These are phyloP conservation scores for Himalopsyche tibetana DNA, from an alignment of 2,888 invertebrate genomes.

Conservation along the genomic window DNA sequence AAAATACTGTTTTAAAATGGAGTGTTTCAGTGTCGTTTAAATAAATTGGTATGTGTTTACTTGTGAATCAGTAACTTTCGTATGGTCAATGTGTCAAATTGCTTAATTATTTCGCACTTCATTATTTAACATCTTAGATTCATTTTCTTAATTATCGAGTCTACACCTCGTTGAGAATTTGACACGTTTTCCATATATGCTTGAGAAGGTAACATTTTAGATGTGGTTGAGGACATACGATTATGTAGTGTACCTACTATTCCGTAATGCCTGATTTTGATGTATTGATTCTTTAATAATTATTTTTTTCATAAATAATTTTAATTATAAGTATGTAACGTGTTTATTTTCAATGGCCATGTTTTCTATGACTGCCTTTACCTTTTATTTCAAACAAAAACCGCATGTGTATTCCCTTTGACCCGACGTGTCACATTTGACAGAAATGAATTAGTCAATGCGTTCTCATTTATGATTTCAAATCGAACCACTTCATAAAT, in stretches of 20 bases:
- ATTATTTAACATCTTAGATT: neutral
- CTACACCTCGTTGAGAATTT: neutral
- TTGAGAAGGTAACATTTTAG: conserved; percentile 37
- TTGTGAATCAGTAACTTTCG: conserved; percentile 8
- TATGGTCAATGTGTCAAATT: neutral
- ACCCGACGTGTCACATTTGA: too few species aligned
- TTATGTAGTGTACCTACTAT: neutral
- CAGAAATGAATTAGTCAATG: too few species aligned
- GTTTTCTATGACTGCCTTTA: conserved; percentile 11
- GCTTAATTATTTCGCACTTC: neutral
- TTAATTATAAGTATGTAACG: conserved; percentile 16
- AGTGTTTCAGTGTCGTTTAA: conserved; percentile 43
- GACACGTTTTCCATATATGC: neutral
- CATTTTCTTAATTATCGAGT: neutral
- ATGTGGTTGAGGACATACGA: conserved; percentile 23
- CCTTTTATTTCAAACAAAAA: neutral
- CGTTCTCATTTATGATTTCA: too few species aligned
- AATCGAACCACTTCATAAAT: too few species aligned
- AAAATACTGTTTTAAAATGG: conserved; percentile 37
- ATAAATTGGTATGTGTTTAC: conserved; percentile 42
- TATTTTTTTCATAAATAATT: conserved; percentile 38
- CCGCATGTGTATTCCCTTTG: too few species aligned
- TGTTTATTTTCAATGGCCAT: conserved; percentile 34
- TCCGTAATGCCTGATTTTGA: conserved; percentile 22
- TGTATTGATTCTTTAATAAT: conserved; percentile 35